phyloP scores from a whole-genome alignment of 2,888 invertebrate genomes.

The Sipha maydis region DNA sequence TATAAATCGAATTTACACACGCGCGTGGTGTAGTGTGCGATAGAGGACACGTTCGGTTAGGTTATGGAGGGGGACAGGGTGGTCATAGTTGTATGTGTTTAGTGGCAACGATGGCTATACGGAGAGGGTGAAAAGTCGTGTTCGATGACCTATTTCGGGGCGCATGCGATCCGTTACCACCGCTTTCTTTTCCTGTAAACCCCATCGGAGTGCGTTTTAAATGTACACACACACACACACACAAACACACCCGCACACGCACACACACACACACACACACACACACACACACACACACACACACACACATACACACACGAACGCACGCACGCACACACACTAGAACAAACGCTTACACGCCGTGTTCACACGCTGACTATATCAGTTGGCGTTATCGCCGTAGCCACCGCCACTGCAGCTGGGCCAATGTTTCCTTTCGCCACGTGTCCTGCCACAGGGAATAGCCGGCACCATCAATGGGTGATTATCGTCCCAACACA shows the following conservation, averaged over 20 bases:
- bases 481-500: constrained; percentile 37
- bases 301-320: background rate
- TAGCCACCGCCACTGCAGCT: constrained; percentile 23
- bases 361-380: constrained; percentile 7
- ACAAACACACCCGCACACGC: background rate
- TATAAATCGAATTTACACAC: background rate
- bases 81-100: too few species aligned
- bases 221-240: background rate
- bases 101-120: background rate
- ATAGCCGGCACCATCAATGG: constrained; percentile 13
- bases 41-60: background rate
- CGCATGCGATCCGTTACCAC: constrained; percentile 52
- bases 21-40: background rate
- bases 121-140: constrained; percentile 35
- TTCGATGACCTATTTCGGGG: constrained; percentile 48
- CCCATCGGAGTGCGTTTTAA: background rate
- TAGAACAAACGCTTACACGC: background rate
- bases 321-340: background rate
- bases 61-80: background rate
- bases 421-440: constrained; percentile 52
- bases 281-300: background rate
- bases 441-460: constrained; percentile 50
- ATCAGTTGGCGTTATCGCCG: constrained; percentile 48
- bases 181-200: background rate
- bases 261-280: background rate